Evolutionary conservation across 64 coral and sea anemone species (phyloP).

Genomic region (Catalaphyllia jardinei): DNA sequence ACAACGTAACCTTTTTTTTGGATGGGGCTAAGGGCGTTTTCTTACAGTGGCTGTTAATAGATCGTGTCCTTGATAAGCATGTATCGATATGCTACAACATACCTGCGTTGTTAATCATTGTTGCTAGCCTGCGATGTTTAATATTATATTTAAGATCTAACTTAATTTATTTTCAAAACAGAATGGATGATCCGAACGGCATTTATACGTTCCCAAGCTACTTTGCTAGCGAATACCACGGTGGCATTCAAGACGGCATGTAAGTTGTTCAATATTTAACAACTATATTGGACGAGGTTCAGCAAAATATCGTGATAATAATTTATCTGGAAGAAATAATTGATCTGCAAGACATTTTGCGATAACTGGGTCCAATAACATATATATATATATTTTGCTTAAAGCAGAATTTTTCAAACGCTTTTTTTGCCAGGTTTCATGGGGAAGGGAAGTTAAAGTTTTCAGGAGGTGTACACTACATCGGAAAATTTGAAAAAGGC

Average conservation of each 20-base stretch:
- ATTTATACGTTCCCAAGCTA: conserved; percentile 1
- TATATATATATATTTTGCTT: background rate
- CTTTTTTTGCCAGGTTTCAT: conserved; percentile 30
- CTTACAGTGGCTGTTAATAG: too few relatives aligned
- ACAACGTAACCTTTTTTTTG: too few relatives aligned
- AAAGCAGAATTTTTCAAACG: background rate
- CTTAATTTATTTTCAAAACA: background rate
- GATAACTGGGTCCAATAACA: background rate
- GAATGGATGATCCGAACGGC: conserved; percentile 19
- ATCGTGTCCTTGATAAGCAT: too few relatives aligned
- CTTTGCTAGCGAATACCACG: conserved; percentile 12
- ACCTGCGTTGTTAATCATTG: too few relatives aligned
- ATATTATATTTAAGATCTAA: too few relatives aligned
- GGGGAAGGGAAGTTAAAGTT: conserved; percentile 46
- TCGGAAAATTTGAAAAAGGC: conserved; percentile 52
- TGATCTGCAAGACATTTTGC: background rate
- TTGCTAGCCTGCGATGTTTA: too few relatives aligned
- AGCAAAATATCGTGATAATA: too few relatives aligned
- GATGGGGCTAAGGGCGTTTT: too few relatives aligned
- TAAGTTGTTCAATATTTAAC: background rate
- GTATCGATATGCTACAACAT: too few relatives aligned
- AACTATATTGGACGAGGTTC: too few relatives aligned
- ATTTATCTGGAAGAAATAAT: too few relatives aligned
- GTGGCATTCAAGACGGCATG: conserved; percentile 20
- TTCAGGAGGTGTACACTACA: conserved; percentile 4